Evolutionary conservation across 2,888 invertebrate genomes (phyloP).

Genomic region (Latrodectus hesperus): DNA sequence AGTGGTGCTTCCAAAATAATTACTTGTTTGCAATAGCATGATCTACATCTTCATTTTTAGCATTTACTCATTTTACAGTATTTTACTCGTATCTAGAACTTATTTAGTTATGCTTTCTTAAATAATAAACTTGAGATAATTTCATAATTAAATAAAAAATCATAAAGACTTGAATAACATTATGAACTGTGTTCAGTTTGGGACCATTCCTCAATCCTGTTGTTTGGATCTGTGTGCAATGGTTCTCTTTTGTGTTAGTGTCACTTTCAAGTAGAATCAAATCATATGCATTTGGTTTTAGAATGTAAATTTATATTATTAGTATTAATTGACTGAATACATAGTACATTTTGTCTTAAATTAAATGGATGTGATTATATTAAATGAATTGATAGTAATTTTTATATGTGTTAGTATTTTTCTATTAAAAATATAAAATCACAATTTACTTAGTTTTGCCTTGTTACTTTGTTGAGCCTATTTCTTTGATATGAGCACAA

Average conservation of each 20-base stretch:
- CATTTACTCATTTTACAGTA: background rate
- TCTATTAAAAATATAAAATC: slow-evolving; percentile 39
- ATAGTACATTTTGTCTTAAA: slow-evolving; percentile 20
- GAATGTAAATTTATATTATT: slow-evolving; percentile 19
- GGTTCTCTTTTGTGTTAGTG: background rate
- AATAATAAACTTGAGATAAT: background rate
- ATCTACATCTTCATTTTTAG: background rate
- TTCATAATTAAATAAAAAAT: no score
- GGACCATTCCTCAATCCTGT: slow-evolving; percentile 27
- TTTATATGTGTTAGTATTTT: slow-evolving; percentile 55
- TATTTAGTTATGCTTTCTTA: background rate
- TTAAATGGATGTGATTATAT: background rate
- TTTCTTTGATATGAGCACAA: slow-evolving; percentile 38
- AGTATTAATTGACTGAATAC: slow-evolving; percentile 7
- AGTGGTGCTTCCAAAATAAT: slow-evolving; percentile 60
- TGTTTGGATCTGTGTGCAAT: slow-evolving; percentile 1
- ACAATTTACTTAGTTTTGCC: slow-evolving; percentile 20
- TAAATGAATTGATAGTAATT: slow-evolving; percentile 19
- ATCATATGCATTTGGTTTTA: slow-evolving; percentile 2
- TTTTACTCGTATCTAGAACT: background rate
- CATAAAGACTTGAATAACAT: background rate
- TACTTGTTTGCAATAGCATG: slow-evolving; percentile 1
- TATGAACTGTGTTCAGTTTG: slow-evolving; percentile 10
- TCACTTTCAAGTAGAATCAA: background rate
- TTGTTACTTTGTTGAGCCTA: slow-evolving; percentile 11